phyloP scores from a whole-genome alignment of 2,113 vertebrate genomes.

The Gadus macrocephalus region DNA sequence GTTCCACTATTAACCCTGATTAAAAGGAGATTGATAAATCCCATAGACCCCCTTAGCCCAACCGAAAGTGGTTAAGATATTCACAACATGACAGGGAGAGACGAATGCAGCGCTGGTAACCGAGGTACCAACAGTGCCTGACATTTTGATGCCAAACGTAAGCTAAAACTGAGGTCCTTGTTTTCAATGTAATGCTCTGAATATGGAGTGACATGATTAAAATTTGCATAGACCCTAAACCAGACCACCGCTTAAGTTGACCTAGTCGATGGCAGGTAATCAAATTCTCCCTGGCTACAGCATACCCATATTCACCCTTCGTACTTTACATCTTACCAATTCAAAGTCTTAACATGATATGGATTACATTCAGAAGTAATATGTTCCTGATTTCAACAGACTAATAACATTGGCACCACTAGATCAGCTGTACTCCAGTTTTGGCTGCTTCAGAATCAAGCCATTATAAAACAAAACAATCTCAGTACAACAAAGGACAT shows the following conservation, averaged over 20 bases:
- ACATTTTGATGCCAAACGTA: slow-evolving; percentile 54
- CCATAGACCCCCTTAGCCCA: background rate
- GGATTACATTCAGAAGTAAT: slow-evolving; percentile 49
- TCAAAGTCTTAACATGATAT: slow-evolving; percentile 9
- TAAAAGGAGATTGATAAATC: slow-evolving; percentile 22
- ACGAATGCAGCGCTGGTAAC: background rate
- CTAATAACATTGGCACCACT: slow-evolving; percentile 39
- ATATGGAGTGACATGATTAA: slow-evolving; percentile 46
- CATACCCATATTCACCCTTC: slow-evolving; percentile 69
- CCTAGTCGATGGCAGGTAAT: slow-evolving; percentile 7
- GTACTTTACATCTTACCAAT: slow-evolving; percentile 34
- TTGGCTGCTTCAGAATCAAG: slow-evolving; percentile 3
- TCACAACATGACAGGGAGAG: background rate
- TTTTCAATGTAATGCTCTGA: slow-evolving; percentile 42
- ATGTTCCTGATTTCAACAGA: slow-evolving; percentile 6
- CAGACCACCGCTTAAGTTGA: slow-evolving; percentile 43
- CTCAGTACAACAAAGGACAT: slow-evolving; percentile 3
- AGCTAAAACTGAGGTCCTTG: slow-evolving; percentile 54
- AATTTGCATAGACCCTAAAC: slow-evolving; percentile 69
- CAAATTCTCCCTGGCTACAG: slow-evolving; percentile 29
- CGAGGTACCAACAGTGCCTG: slow-evolving; percentile 30
- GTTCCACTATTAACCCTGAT: slow-evolving; percentile 57
- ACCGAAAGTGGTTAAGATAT: background rate
- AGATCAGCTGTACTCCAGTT: slow-evolving; percentile 11
- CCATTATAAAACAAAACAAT: slow-evolving; percentile 1